phyloP scores from a whole-genome alignment of 2,113 vertebrate species.

The Psittacus erithacus region DNA sequence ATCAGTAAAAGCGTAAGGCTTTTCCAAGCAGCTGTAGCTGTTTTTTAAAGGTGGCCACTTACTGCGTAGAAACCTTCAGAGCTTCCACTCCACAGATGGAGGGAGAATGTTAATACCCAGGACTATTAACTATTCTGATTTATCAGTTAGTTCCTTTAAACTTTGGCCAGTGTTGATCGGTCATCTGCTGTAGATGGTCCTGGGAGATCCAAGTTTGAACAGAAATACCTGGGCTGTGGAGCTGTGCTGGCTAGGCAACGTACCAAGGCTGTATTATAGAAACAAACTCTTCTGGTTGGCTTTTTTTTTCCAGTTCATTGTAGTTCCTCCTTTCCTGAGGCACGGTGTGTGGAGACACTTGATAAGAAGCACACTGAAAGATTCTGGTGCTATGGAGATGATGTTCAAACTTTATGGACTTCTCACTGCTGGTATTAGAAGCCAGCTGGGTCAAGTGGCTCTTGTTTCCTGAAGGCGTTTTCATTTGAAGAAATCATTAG shows the following conservation, averaged over 20 bases:
- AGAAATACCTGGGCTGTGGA: neutral
- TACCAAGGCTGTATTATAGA: neutral
- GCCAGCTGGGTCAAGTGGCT: neutral
- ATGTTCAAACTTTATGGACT: neutral
- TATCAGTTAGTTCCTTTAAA: neutral
- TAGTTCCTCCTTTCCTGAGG: neutral
- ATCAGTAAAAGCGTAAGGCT: neutral
- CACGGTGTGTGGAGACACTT: neutral
- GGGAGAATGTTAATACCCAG: neutral
- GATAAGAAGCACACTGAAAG: neutral
- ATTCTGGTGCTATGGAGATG: neutral
- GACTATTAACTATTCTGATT: neutral
- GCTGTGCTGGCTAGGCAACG: neutral
- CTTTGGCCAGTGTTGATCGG: neutral
- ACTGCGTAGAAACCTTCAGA: neutral
- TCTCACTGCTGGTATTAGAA: neutral
- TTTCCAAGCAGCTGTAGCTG: neutral
- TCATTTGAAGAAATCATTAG: neutral
- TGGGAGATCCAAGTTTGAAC: neutral
- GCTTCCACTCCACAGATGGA: fast-evolving
- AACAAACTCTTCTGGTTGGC: neutral
- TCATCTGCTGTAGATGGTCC: neutral
- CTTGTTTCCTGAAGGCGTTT: neutral
- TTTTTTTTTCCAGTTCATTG: neutral
- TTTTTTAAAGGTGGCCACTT: neutral